Evolutionary conservation across 1,140 invertebrate genomes (phyloP).

Genomic region (Lepidurus arcticus): DNA sequence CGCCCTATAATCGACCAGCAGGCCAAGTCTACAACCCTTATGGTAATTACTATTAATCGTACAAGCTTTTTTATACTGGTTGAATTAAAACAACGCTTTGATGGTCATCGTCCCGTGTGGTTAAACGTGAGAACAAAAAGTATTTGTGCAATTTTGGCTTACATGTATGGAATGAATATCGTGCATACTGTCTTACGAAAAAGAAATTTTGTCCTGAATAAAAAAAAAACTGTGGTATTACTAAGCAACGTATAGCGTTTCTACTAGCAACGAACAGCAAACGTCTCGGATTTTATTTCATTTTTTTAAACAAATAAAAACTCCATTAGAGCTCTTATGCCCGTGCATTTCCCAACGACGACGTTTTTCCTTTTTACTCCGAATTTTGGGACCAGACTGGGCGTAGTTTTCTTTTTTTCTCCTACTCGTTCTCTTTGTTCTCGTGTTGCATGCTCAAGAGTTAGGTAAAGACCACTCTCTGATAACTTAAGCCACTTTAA

Average conservation of each 20-base stretch:
- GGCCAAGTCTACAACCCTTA: constrained; percentile 9
- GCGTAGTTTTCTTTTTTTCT: neutral
- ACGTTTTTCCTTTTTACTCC: neutral
- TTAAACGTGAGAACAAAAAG: constrained; percentile 4
- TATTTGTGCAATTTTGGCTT: constrained; percentile 1
- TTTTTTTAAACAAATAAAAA: neutral
- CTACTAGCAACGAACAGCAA: neutral
- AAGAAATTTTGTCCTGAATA: neutral
- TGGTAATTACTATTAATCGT: constrained; percentile 22
- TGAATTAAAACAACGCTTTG: constrained; percentile 6
- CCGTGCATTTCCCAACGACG: neutral
- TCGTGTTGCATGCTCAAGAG: neutral
- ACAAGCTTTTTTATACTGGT: constrained; percentile 22
- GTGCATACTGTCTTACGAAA: neutral
- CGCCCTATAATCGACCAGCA: neutral
- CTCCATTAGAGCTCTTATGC: neutral
- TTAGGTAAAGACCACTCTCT: neutral
- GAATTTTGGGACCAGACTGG: neutral
- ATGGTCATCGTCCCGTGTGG: constrained; percentile 7
- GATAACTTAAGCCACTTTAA: neutral
- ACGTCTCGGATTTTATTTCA: neutral
- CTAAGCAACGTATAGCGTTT: neutral
- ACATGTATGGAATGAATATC: constrained; percentile 13
- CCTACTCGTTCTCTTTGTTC: neutral
- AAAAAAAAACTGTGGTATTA: constrained; percentile 1